Base-by-base conservation (phyloP, 1,140 invertebrate genomes). In the Anagrus nilaparvatae region DNA sequence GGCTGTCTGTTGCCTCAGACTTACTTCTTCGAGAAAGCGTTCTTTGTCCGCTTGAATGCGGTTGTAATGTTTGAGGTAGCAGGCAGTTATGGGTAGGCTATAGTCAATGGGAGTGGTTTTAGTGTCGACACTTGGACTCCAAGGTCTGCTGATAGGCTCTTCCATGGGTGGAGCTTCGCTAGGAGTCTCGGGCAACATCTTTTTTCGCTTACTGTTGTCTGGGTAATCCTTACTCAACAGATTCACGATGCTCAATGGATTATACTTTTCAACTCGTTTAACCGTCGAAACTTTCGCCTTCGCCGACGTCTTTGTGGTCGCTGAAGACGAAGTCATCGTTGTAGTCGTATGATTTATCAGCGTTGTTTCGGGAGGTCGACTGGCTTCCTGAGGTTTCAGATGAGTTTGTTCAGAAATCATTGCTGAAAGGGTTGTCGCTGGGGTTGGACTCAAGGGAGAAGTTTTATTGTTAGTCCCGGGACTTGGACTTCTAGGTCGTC, bases 61-160 rank as follows among this genome's bases (percentile, higher is more conserved):
- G 82, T 55, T 87, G 79, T 59, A n/a, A n/a, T n/a, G n/a, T n/a
- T 87, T 87, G 59, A 89, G 67, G 62, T 88, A 87, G 34, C 9
- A 3, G 84, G 84, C 10, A 3, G 86, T 88, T 48, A 90, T 88
- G 9, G 87, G 85, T 46, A 88, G 74, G 53, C 79, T 80, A 60
- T 84, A 87, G 63, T 87, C 82, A 28, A 85, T 78, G 40, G 73
- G 67, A 40, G 60, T 55, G 50, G 64, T 56, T 43, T 62, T 65
- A 4, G 61, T 51, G 2, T 60, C 53, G 1, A 60, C 18, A 5
- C 61, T 54, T 0, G 63, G 59, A 17, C 58, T 63, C 60, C 64
- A 64, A 8, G 64, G 59, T 36, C 63, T 53, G 21, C 62, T 20
- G 1, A 19, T 20, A 14, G 14, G 17, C 1, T 40, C 60, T 33